Evolutionary conservation across 1,140 invertebrate species (phyloP), one percentile per base, ranked within the genome.

Genomic region (Pemphigus obesinymphae): DNA sequence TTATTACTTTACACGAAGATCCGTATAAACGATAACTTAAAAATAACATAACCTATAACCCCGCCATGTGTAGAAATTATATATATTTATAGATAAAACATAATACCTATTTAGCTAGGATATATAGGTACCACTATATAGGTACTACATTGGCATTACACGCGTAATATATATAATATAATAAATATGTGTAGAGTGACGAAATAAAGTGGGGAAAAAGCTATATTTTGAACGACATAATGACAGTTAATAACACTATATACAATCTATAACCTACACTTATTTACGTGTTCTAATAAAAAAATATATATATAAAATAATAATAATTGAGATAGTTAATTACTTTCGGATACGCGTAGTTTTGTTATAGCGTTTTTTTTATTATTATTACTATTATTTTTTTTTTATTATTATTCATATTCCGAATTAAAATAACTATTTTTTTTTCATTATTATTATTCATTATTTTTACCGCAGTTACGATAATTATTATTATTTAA

Each of bases 371-470:
- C 48, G 48, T 23, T 78, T 61, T 80, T 34, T 34, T 37, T 37
- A 55, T 37, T 72, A 72, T 48, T 72, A 23, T 43, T 23, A 58
- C 29, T n/a, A n/a, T n/a, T 63, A 63, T 68, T 37, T 26, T 23
- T 85, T 84, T 85, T 86, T 84, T 85, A n/a, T n/a, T n/a, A n/a
- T n/a, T n/a, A n/a, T n/a, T n/a, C n/a, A n/a, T n/a, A n/a, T 85
- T 85, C 85, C 85, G 84, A 85, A 86, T 85, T 80, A 78, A n/a
- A 78, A 78, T 37, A 78, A 58, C 53, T 37, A 37, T 20, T 40
- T 78, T 40, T 37, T 13, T 68, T 40, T 53, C 55, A 31, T 58
- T 37, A 55, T 34, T 17, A 45, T 43, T 40, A 68, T 23, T n/a
- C 2, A 40, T 68, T 23, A 68, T 68, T 23, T n/a, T n/a, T n/a